A percentile compares a stretch with the other conserved stretches of the same genome.
Evolutionary conservation across 92 coral and sea anemone species (phyloP).

Genomic region (Blastomussa wellsi): DNA sequence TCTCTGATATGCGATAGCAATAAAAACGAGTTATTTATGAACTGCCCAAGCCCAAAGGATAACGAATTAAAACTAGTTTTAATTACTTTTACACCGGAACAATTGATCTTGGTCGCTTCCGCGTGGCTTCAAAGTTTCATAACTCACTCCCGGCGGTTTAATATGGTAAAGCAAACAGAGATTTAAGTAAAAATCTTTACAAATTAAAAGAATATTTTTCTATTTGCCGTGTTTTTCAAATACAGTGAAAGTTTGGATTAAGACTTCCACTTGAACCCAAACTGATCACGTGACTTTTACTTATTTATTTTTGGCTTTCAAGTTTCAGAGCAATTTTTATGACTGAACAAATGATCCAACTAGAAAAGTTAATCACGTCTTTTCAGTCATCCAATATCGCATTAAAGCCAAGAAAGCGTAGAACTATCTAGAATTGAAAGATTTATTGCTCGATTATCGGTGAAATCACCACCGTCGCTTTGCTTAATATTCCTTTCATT

Average conservation of each 20-base stretch:
- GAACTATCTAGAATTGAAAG: constrained; percentile 13
- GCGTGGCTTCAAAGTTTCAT: constrained; percentile 21
- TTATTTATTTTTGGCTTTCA: neutral
- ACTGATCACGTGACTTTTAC: neutral
- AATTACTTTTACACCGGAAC: constrained; percentile 41
- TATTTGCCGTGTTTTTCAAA: neutral
- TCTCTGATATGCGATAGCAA: neutral
- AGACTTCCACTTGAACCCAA: neutral
- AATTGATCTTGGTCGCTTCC: constrained; percentile 7
- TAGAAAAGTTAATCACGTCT: neutral
- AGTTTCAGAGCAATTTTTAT: neutral
- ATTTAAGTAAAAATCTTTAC: neutral
- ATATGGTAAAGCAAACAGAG: neutral
- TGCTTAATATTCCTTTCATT: no score
- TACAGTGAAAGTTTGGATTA: neutral
- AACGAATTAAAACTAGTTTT: constrained; percentile 6
- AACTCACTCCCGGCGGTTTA: constrained; percentile 17
- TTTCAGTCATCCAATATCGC: neutral
- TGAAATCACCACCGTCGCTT: neutral
- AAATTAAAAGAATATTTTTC: neutral
- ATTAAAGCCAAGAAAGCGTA: neutral
- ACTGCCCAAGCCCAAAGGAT: neutral
- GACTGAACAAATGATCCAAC: neutral
- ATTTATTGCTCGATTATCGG: constrained; percentile 10
- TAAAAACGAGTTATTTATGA: constrained; percentile 13